phyloP scores from a whole-genome alignment of 1,140 invertebrate species.

The Anoplophora glabripennis region DNA sequence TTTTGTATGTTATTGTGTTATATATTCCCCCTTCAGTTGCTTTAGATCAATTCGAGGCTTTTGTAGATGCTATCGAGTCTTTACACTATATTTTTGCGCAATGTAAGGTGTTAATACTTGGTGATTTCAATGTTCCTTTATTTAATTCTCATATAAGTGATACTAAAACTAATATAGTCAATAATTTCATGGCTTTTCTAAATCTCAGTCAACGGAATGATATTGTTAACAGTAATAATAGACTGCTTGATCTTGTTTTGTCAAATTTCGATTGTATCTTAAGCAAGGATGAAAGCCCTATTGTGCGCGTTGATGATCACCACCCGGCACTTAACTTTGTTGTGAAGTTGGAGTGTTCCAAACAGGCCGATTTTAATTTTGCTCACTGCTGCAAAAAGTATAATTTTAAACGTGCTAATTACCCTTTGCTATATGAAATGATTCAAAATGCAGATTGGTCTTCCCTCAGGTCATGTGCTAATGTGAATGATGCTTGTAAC shows the following conservation, averaged over 20 bases:
- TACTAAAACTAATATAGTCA: neutral
- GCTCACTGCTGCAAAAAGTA: neutral
- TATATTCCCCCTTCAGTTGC: neutral
- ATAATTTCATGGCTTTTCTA: neutral
- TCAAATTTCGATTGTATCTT: conserved; percentile 2
- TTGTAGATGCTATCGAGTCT: neutral
- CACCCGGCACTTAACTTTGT: conserved; percentile 1
- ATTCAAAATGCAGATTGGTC: conserved; percentile 1
- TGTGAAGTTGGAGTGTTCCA: neutral
- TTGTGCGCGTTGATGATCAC: neutral
- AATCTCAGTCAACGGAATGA: neutral
- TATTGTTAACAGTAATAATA: conserved; percentile 2
- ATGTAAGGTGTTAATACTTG: conserved; percentile 3
- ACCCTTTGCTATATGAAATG: conserved; percentile 1
- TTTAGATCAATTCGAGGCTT: neutral
- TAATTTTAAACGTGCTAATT: conserved; percentile 1
- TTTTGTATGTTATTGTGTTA: neutral
- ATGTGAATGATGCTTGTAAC: no score
- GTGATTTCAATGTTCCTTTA: conserved; percentile 2
- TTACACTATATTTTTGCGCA: neutral
- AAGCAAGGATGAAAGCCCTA: neutral
- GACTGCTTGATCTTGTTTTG: conserved; percentile 9
- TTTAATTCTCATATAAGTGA: neutral
- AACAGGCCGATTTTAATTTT: neutral
- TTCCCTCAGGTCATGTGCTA: neutral